phyloP scores from a whole-genome alignment of 2,888 invertebrate species.

The Camponotus fellah region DNA sequence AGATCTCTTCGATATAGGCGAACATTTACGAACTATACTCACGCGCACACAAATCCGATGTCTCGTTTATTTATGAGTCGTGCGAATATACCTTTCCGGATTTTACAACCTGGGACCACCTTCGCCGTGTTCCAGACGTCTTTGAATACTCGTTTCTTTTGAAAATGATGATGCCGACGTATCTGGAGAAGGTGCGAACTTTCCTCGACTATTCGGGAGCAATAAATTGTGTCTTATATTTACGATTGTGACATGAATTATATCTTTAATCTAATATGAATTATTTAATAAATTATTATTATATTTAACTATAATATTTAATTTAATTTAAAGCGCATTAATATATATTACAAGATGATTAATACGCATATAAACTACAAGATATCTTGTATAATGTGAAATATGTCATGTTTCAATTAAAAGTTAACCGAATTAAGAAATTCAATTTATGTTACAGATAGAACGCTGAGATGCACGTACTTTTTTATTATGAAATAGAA shows the following conservation, averaged over 20 bases:
- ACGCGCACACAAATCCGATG: slow-evolving; percentile 7
- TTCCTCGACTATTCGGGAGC: neutral
- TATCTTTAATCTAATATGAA: neutral
- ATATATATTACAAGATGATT: neutral
- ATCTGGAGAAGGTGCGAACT: slow-evolving; percentile 18
- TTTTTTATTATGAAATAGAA: neutral
- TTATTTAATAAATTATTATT: no score
- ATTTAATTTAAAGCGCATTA: neutral
- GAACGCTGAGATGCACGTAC: neutral
- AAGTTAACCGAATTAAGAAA: neutral
- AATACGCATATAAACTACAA: neutral
- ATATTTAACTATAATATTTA: no score
- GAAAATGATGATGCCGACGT: slow-evolving; percentile 13
- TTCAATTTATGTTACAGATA: neutral
- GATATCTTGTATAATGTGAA: neutral
- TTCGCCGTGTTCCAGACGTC: neutral
- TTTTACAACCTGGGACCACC: slow-evolving; percentile 26
- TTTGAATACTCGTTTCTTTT: slow-evolving; percentile 41
- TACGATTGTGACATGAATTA: neutral
- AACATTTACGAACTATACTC: slow-evolving; percentile 25
- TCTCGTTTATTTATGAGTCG: slow-evolving; percentile 44
- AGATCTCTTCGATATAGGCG: slow-evolving; percentile 24
- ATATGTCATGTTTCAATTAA: neutral
- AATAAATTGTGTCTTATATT: neutral
- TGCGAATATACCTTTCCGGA: slow-evolving; percentile 20